Percentiles rank a stretch among this genome's conserved stretches.
Evolutionary conservation across 2,797 vertebrate species (phyloP).

Genomic region (Acipenser transmontanus): DNA sequence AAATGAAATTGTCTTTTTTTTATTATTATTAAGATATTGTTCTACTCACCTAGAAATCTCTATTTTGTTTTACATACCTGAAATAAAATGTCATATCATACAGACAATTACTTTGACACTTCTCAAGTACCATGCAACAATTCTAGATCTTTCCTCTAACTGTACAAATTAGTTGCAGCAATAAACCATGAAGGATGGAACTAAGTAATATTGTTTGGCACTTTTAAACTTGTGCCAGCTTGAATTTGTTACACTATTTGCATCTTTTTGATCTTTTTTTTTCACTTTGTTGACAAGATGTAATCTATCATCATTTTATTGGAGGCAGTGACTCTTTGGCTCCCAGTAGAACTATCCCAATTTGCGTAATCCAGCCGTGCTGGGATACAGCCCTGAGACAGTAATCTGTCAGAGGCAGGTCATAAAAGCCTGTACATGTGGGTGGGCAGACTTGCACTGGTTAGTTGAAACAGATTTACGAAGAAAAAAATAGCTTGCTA

Average conservation of each 20-base stretch:
- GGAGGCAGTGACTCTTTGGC: too few relatives aligned
- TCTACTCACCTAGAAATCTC: too few relatives aligned
- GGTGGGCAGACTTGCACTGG: conserved; percentile 16
- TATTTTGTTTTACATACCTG: too few relatives aligned
- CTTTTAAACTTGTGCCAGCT: neutral
- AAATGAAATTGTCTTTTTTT: too few relatives aligned
- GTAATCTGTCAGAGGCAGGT: conserved; percentile 26
- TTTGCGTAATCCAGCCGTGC: neutral
- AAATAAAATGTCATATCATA: too few relatives aligned
- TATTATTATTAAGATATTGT: too few relatives aligned
- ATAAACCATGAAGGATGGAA: neutral
- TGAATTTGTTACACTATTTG: neutral
- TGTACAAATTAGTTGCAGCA: neutral
- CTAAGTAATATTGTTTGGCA: neutral
- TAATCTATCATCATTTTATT: too few relatives aligned
- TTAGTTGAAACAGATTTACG: conserved; percentile 17
- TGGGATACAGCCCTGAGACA: neutral
- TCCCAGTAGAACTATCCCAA: too few relatives aligned
- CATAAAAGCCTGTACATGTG: conserved; percentile 31
- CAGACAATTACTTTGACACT: neutral
- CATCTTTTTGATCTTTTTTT: neutral
- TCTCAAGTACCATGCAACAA: neutral
- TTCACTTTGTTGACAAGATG: neutral
- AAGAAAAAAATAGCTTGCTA: neutral
- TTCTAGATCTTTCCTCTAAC: neutral